Percentiles rank a stretch among this genome's conserved stretches.
phyloP scores from a whole-genome alignment of 1,140 invertebrate species.

The Heliconius hewitsoni region DNA sequence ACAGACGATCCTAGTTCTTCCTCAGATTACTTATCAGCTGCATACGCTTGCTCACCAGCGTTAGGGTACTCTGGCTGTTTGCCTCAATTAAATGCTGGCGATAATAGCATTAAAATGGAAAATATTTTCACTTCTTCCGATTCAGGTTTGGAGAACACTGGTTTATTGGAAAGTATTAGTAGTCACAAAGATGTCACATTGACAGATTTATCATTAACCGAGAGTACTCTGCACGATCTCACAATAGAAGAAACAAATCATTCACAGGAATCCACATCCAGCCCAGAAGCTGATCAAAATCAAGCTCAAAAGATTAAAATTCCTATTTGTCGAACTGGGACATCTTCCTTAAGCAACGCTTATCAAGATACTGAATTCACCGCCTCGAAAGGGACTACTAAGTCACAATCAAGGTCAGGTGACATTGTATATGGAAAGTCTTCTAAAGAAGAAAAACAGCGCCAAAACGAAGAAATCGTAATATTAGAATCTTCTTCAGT shows the following conservation, averaged over 20 bases:
- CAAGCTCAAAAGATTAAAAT: conserved; percentile 36
- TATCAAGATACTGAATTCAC: conserved; percentile 23
- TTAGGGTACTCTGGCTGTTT: conserved; percentile 48
- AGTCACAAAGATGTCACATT: conserved; percentile 71
- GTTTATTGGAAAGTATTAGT: conserved; percentile 64
- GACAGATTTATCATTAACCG: conserved; percentile 67
- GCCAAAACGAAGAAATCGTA: conserved; percentile 86
- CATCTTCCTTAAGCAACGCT: conserved; percentile 42
- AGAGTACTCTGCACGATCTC: conserved; percentile 62
- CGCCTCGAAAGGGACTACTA: not conserved
- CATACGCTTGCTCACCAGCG: conserved; percentile 63
- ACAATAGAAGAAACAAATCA: conserved; percentile 57
- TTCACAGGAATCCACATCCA: conserved; percentile 37
- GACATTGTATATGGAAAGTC: conserved; percentile 53
- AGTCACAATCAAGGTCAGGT: conserved; percentile 30
- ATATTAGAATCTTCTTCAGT: conserved; percentile 83
- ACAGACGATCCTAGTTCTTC: conserved; percentile 73
- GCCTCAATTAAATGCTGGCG: conserved; percentile 63
- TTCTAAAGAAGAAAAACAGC: conserved; percentile 86
- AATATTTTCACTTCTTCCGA: conserved; percentile 69
- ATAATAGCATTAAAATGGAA: conserved; percentile 66
- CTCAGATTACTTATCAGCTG: conserved; percentile 74
- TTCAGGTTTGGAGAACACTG: conserved; percentile 71
- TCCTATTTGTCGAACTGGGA: conserved; percentile 25
- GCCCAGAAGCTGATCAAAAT: conserved; percentile 29